Evolutionary conservation across 2,888 invertebrate genomes (phyloP), one percentile per base, ranked within the genome.

Genomic region (Drosophila robusta): DNA sequence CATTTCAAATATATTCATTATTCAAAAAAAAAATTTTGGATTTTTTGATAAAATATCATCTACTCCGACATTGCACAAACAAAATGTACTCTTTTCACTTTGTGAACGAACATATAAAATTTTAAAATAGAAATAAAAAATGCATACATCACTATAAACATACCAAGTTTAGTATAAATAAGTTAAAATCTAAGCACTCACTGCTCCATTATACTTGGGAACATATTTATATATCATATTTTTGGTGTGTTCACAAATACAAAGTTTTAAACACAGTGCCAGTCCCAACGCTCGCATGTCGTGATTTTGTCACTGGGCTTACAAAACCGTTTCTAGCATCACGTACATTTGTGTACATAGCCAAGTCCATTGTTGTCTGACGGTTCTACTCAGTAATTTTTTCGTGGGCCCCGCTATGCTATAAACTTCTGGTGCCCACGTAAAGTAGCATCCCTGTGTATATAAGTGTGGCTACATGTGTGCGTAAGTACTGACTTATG

Each of bases 361-460:
- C 42, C 66, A 14, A 47, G 66, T 64, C 46, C 65, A 66, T 65
- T 65, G 65, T 65, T 65, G 65, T 42, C 66, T 47, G 55, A 44
- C 26, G 39, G 46, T 55, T 47, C 46, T 66, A 55, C 65, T 54
- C 42, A 66, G 66, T 65, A 65, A 55, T 65, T 65, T 65, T 65
- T 65, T 65, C 46, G 29, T 65, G 54, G 46, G 24, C 11, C 32
- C 24, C 47, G 55, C 65, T 24, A 47, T 29, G 22, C 65, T 39
- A 32, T 45, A 65, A 66, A 66, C 46, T 42, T 42, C 36, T 26
- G 18, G 3, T 9, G 46, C 12, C 8, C 54, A 12, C 38, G 16
- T 26, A 18, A 44, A 32, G 47, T 34, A 49, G 41, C 22, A 24
- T 58, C 18, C 36, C 16, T 34, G 8, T 66, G 14, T 9, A 1